A percentile compares a stretch with the other conserved stretches of the same genome.
Conservation (phyloP, 2,888 invertebrate genomes). For the Bugulina stolonifera region DNA sequence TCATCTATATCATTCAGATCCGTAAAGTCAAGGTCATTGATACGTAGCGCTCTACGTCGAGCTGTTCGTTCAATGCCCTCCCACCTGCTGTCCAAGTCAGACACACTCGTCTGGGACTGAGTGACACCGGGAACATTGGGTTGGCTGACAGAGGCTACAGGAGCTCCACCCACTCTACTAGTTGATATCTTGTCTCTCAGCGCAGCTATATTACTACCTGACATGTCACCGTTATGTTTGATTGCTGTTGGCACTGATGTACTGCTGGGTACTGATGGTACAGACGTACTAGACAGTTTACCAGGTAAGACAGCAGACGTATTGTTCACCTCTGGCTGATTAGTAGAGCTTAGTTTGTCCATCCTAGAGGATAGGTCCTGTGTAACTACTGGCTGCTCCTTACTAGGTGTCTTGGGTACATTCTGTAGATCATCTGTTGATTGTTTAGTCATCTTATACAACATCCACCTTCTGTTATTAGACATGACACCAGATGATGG, state of each 20-base stretch:
- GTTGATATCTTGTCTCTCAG: conserved; percentile 7
- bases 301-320: background rate
- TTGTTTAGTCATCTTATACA: conserved; percentile 50
- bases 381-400: conserved; percentile 59
- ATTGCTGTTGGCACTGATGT: background rate
- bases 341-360: background rate
- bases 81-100: conserved; percentile 89
- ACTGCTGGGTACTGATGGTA: background rate
- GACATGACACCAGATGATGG: conserved; percentile 30
- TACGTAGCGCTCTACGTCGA: conserved; percentile 31
- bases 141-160: background rate
- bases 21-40: conserved; percentile 92
- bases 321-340: background rate
- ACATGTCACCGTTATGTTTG: background rate
- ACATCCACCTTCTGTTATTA: conserved; percentile 51
- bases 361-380: conserved; percentile 2
- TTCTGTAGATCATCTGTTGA: conserved; percentile 31
- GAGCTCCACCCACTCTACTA: background rate
- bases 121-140: background rate
- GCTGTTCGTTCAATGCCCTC: conserved; percentile 64
- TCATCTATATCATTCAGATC: conserved; percentile 85
- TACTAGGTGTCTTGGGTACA: background rate
- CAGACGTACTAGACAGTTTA: background rate
- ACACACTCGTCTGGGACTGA: conserved; percentile 74
- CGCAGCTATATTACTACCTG: background rate